phyloP scores from a whole-genome alignment of 2,113 vertebrate genomes.

The Tenrec ecaudatus region DNA sequence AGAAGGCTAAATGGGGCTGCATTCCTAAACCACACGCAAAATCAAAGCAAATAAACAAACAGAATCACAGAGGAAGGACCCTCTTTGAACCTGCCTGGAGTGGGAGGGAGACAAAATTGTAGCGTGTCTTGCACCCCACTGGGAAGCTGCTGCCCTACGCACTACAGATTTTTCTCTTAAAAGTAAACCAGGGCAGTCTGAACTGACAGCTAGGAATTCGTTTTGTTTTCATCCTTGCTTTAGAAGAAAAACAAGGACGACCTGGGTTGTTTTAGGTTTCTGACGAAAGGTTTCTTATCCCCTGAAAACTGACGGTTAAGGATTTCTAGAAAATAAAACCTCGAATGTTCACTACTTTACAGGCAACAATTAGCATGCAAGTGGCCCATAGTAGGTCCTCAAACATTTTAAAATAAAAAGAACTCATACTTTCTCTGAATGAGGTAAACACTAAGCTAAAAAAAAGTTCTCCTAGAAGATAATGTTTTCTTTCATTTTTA shows the following conservation, averaged over 20 bases:
- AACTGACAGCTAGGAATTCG: background rate
- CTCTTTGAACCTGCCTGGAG: background rate
- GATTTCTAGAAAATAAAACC: background rate
- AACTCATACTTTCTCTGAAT: background rate
- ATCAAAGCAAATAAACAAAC: background rate
- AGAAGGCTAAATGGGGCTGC: background rate
- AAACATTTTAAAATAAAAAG: slow-evolving; percentile 44
- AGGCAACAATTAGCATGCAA: background rate
- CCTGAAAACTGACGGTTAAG: background rate
- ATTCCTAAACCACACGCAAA: slow-evolving; percentile 5
- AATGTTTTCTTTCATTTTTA: background rate
- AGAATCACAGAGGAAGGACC: background rate
- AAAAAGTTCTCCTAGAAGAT: background rate
- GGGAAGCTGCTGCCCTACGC: background rate
- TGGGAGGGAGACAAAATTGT: background rate
- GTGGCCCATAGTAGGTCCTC: background rate
- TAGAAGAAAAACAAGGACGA: background rate
- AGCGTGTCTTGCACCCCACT: background rate
- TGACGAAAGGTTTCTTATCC: background rate
- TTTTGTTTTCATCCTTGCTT: background rate
- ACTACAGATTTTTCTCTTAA: background rate
- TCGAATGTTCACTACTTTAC: background rate
- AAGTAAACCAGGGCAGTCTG: background rate
- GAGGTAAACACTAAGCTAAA: background rate
- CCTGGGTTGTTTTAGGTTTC: background rate